Percentiles rank a stretch among this genome's conserved stretches.
These are phyloP conservation scores for Miniopterus natalensis DNA, from an alignment of 2,113 vertebrate species.

Conservation along the genomic window DNA sequence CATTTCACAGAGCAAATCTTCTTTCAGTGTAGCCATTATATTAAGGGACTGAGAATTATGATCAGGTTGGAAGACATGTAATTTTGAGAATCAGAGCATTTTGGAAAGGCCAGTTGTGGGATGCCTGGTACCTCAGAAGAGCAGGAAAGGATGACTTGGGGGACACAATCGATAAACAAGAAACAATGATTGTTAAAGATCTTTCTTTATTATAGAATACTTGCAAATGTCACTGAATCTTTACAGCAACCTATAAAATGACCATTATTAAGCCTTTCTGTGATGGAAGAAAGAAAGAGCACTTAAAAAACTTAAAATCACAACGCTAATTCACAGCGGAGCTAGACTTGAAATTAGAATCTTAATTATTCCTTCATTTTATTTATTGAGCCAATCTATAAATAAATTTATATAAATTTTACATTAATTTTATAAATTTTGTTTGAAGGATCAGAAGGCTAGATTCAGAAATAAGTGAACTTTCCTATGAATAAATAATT, in stretches of 20 bases:
- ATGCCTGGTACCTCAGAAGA: not conserved
- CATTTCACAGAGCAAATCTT: not conserved
- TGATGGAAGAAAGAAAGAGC: not conserved
- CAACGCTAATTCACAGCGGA: not conserved
- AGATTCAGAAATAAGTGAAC: not conserved
- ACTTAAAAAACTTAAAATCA: not conserved
- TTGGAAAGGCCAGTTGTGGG: not conserved
- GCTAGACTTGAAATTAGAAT: not conserved
- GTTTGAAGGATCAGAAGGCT: not conserved
- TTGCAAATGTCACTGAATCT: not conserved
- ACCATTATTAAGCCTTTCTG: not conserved
- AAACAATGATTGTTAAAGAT: not conserved
- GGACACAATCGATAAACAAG: not conserved
- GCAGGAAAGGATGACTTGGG: not conserved
- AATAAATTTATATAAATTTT: not conserved
- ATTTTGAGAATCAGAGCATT: not conserved
- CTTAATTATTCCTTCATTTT: constrained; percentile 3
- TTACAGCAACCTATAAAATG: not conserved
- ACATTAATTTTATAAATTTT: not conserved
- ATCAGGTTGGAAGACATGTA: not conserved
- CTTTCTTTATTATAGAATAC: not conserved
- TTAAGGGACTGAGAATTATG: not conserved
- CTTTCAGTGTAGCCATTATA: not conserved
- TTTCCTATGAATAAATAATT: not conserved
- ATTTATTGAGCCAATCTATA: not conserved